Percentiles rank a stretch among this genome's conserved stretches.
Conservation (phyloP, 2,888 invertebrate species). For the Nemapogon koenigi region DNA sequence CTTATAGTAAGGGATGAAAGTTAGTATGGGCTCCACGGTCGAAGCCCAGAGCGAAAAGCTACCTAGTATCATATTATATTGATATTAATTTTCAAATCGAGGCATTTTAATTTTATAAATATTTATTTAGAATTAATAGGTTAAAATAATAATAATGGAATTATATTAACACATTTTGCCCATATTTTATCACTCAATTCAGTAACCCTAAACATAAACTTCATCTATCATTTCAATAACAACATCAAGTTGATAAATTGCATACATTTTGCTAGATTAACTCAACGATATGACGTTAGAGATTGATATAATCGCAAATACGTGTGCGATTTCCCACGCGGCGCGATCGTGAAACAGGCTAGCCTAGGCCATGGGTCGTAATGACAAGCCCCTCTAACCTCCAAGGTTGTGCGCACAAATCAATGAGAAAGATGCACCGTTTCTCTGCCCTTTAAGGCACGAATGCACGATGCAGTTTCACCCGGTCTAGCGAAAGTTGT, state of each 20-base stretch:
- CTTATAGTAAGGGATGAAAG: no score
- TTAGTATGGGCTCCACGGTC: no score
- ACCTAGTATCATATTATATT: no score
- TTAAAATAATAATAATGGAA: not conserved
- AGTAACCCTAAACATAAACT: no score
- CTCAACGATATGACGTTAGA: slow-evolving; percentile 1
- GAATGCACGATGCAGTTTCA: slow-evolving; percentile 28
- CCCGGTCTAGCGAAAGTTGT: slow-evolving; percentile 28
- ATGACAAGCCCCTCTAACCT: slow-evolving; percentile 4
- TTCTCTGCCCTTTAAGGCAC: slow-evolving; percentile 44
- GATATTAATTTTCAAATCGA: no score
- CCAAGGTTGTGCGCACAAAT: not conserved
- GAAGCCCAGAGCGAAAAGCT: no score
- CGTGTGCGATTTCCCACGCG: not conserved
- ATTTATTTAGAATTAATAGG: not conserved
- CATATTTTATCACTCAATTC: no score
- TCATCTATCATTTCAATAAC: no score
- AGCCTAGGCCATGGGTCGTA: slow-evolving; percentile 3
- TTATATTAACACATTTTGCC: not conserved
- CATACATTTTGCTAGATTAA: no score
- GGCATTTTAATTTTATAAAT: not conserved
- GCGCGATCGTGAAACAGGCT: not conserved
- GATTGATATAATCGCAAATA: not conserved
- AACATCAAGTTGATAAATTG: no score
- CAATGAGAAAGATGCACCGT: slow-evolving; percentile 17